phyloP scores from a whole-genome alignment of 2,797 vertebrate species.

The Acrocephalus scirpaceus region DNA sequence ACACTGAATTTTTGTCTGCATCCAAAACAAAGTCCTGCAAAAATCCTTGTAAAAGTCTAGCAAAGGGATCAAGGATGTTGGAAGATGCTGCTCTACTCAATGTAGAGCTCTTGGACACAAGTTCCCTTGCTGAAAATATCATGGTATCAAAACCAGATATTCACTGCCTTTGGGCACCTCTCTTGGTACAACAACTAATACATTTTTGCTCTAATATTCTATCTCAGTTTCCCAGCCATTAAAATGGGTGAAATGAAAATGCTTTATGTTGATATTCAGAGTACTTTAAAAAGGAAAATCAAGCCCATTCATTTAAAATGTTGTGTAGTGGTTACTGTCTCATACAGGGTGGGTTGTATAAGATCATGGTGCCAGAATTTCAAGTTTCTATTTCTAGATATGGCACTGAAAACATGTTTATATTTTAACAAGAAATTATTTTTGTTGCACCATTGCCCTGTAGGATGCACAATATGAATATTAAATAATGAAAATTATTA shows the following conservation, averaged over 20 bases:
- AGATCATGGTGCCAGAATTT: not conserved
- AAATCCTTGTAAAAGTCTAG: not conserved
- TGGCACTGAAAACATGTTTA: not conserved
- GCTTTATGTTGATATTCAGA: not conserved
- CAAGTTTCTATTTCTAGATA: not conserved
- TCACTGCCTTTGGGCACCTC: not conserved
- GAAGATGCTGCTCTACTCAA: not conserved
- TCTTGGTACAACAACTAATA: not conserved
- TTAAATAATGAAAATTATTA: not conserved
- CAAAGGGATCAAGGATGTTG: not conserved
- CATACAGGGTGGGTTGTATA: not conserved
- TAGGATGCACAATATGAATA: not conserved
- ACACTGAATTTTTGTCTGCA: not conserved
- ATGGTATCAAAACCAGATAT: not conserved
- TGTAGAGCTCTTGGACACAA: not conserved
- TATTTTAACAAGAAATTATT: not conserved
- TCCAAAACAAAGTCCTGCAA: not conserved
- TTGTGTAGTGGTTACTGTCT: not conserved
- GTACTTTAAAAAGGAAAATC: not conserved
- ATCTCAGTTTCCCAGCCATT: not conserved
- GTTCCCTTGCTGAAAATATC: not conserved
- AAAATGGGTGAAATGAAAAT: not conserved
- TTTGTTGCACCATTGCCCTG: not conserved
- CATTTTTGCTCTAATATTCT: not conserved
- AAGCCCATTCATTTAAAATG: not conserved